phyloP scores from a whole-genome alignment of 2,113 vertebrate species.

The Cercopithecus mona region DNA sequence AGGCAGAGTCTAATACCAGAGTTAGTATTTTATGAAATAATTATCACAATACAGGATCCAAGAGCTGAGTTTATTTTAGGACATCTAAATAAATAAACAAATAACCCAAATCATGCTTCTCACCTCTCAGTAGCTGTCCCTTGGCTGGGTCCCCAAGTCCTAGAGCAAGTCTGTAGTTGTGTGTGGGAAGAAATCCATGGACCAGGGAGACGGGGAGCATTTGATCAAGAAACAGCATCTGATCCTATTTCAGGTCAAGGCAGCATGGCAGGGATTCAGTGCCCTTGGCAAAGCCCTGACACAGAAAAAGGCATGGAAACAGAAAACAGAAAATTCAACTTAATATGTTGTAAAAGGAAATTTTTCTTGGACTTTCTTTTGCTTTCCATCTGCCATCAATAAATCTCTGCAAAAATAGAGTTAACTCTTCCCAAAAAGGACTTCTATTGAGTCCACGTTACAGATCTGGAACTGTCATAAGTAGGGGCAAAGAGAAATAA shows the following conservation, averaged over 20 bases:
- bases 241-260: background rate
- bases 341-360: background rate
- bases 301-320: background rate
- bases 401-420: constrained; percentile 24
- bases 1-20: background rate
- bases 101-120: background rate
- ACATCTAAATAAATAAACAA: background rate
- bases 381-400: background rate
- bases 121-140: background rate
- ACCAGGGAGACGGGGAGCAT: background rate
- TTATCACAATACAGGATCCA: background rate
- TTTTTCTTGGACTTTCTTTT: constrained; percentile 32
- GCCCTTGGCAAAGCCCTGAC: constrained; percentile 12
- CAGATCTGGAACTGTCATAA: background rate
- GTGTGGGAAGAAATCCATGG: background rate
- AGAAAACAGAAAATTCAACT: background rate
- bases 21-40: background rate
- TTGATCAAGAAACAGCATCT: constrained; percentile 32
- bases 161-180: background rate
- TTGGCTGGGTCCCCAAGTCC: background rate
- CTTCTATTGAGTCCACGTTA: background rate
- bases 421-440: background rate
- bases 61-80: background rate
- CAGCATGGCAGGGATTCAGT: background rate
- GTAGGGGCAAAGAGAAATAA: background rate